Evolutionary conservation across 2,113 vertebrate genomes (phyloP), one percentile per base, ranked within the genome.

Genomic region (Notarius quadriscutis): DNA sequence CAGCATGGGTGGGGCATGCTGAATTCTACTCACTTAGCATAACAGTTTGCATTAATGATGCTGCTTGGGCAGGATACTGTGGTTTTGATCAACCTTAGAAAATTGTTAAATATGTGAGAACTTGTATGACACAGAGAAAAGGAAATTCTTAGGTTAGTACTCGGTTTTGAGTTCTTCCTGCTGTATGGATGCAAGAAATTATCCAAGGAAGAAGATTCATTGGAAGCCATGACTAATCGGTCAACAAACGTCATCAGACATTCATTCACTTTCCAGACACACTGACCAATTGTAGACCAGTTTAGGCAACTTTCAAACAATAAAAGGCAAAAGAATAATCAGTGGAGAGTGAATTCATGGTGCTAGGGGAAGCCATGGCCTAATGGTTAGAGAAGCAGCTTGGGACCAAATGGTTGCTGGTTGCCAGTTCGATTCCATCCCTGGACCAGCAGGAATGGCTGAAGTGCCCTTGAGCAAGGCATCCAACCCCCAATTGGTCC

Each of bases 191-290:
- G 79, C 80, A 25, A 88, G 72, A 41, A 87, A 2, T 85, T 90
- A 92, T 87, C 88, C 88, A 92, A 84, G 88, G 90, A 88, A 83
- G 83, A 87, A 86, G 92, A 93, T 91, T 93, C 92, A 90, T 90
- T 74, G 86, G 50, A 5, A 87, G 88, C 88, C 91, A 84, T 92
- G 93, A 95, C 83, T 92, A 92, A 94, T 88, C 88, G 34, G 10
- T 83, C 57, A 87, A 51, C 79, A 74, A 74, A 63, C 22, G 81
- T 7, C 65, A 9, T 27, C 22, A 1, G 14, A 8, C 50, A 41
- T 17, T 27, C 74, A 11, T 67, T 74, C 55, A 5, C n/a, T 85
- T 80, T 81, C 34, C 30, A 0, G 69, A 65, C 20, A 48, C 62
- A 67, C 1, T 25, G n/a, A 86, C 25, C 58, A 30, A 10, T 22